Base-by-base conservation (phyloP, 2,797 vertebrate genomes). In the Pseudochirops cupreus region DNA sequence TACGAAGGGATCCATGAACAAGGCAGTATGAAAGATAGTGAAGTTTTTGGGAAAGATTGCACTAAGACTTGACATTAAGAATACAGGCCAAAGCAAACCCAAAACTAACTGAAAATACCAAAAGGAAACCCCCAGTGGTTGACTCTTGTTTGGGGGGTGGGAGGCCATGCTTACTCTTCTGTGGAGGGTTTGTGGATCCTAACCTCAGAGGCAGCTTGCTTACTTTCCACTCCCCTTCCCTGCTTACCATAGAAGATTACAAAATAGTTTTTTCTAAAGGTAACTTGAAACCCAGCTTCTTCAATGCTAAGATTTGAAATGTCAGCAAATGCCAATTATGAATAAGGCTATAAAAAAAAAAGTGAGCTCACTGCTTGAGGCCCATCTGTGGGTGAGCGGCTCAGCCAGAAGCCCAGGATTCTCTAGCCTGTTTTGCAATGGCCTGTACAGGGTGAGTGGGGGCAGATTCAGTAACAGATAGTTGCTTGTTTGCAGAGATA, bases 261-360 rank as follows among this genome's bases (percentile, higher is more conserved):
- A 33, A 89, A 5, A 58, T 2, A 26, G 13, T 0, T 92, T 96
- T 55, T 55, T 53, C 92, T 89, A 67, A 95, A 94, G 93, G 39
- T 28, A 97, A 92, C 39, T 94, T 93, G 16, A 93, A 96, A 59
- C 4, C 10, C 24, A 93, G 54, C 39, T 2, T 95, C 52, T 91
- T 33, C 74, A 56, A 92, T 59, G 46, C 82, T 1, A 54, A 5
- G 31, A 54, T 58, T 95, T 96, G 56, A 87, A 91, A 21, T 87
- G 59, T 91, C 90, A 91, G 33, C 33, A 55, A 91, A 53, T 91
- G 54, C 52, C 28, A 91, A 55, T 55, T 87, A 92, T n/a, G 91
- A 91, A 24, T 92, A 94, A 93, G 50, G 46, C 4, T 10, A 90
- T 50, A 50, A 93, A 93, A 93, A 93, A 74, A 94, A 74, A 91